These are phyloP conservation scores for Mionectes olivaceus DNA, from an alignment of 2,797 vertebrate genomes.

Conservation along the genomic window DNA sequence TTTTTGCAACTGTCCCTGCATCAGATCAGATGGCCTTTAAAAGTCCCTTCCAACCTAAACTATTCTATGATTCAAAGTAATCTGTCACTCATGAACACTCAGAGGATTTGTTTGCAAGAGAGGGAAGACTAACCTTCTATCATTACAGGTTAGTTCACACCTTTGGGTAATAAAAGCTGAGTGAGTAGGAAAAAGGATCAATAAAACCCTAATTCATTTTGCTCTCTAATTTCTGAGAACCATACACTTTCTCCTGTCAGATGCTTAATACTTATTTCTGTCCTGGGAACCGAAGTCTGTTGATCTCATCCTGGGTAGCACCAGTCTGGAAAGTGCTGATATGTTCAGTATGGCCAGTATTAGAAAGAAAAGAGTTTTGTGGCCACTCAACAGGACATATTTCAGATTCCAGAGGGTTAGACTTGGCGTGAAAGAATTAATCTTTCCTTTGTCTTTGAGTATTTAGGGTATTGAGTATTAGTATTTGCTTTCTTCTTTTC, in stretches of 20 bases:
- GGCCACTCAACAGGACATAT: background rate
- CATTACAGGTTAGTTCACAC: background rate
- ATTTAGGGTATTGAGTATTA: background rate
- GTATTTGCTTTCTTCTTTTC: background rate
- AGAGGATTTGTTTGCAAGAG: background rate
- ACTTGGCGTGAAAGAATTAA: background rate
- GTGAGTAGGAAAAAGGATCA: background rate
- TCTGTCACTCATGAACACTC: background rate
- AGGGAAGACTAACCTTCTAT: background rate
- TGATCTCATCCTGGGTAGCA: background rate
- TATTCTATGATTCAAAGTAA: background rate
- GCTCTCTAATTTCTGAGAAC: background rate
- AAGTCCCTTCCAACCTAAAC: background rate
- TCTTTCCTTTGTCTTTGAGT: constrained; percentile 1
- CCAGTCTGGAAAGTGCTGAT: background rate
- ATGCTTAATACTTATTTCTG: background rate
- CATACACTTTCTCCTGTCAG: background rate
- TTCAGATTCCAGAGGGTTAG: background rate
- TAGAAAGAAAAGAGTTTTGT: background rate
- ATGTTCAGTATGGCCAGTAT: background rate
- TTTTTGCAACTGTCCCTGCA: background rate
- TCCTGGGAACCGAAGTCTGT: background rate
- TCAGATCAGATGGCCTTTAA: background rate
- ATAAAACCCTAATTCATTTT: background rate
- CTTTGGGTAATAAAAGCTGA: background rate